Percentiles rank a stretch among this genome's conserved stretches.
Conservation (phyloP, 2,888 invertebrate species). For the Drosophila pullipes region DNA sequence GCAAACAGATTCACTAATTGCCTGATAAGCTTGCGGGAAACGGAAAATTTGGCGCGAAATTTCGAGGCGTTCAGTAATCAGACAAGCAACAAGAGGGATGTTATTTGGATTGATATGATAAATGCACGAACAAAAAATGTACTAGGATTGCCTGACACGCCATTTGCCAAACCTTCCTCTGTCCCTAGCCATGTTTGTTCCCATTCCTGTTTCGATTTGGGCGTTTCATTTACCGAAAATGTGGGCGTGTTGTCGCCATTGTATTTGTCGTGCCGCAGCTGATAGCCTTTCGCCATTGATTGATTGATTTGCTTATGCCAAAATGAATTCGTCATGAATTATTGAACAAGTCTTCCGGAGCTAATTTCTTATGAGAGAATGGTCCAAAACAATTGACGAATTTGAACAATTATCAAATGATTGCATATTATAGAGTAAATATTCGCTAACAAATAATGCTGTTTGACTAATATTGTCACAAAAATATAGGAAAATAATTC, state of each 20-base stretch:
- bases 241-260: constrained; percentile 30
- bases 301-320: constrained; percentile 59
- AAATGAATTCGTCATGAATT: constrained; percentile 69
- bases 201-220: constrained; percentile 9
- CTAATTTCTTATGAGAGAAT: constrained; percentile 32
- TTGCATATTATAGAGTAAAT: constrained; percentile 33
- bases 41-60: constrained; percentile 34
- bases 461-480: background rate
- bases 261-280: constrained; percentile 23
- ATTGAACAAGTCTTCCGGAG: constrained; percentile 26
- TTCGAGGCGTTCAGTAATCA: constrained; percentile 3
- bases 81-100: constrained; percentile 27
- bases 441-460: background rate
- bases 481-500: background rate
- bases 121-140: constrained; percentile 44
- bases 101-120: constrained; percentile 49
- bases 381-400: constrained; percentile 7
- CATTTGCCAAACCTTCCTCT: constrained; percentile 4
- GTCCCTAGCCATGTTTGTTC: background rate
- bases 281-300: constrained; percentile 56
- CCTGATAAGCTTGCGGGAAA: constrained; percentile 41
- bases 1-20: constrained; percentile 56
- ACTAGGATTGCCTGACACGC: constrained; percentile 31
- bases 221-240: constrained; percentile 32
- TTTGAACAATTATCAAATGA: constrained; percentile 46